phyloP scores from a whole-genome alignment of 2,797 vertebrate species.

The Phaenicophaeus curvirostris region DNA sequence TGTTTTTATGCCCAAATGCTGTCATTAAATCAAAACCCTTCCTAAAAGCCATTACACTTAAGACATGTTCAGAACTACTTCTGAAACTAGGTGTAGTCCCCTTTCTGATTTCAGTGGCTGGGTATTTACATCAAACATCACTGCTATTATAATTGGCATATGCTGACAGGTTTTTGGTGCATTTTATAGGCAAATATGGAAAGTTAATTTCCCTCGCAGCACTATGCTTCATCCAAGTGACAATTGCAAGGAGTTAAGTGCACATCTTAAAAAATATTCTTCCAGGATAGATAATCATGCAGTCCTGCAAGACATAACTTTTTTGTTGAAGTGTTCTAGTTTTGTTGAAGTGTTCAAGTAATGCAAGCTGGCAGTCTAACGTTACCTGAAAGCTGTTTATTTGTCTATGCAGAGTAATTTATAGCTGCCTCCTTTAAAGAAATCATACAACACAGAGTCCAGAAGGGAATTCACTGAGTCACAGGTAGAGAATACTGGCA shows the following conservation, averaged over 20 bases:
- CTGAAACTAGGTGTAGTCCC: background rate
- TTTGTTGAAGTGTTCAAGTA: background rate
- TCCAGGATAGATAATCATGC: background rate
- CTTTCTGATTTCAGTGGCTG: background rate
- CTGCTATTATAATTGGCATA: background rate
- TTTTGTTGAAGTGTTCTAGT: background rate
- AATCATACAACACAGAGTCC: background rate
- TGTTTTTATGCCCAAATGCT: background rate
- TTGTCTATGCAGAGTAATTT: background rate
- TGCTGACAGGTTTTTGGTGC: background rate
- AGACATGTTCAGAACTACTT: background rate
- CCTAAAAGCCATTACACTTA: background rate
- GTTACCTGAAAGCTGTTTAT: background rate
- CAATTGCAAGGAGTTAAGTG: background rate
- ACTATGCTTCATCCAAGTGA: background rate
- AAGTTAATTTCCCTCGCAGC: background rate
- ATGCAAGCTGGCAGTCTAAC: background rate
- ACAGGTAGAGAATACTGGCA: background rate
- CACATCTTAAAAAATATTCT: background rate
- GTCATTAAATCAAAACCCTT: background rate
- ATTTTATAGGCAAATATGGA: background rate
- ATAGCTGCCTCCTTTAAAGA: background rate
- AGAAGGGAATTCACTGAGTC: background rate
- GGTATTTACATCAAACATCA: background rate
- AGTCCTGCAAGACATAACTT: background rate